Evolutionary conservation across 2,113 vertebrate species (phyloP), one percentile per base, ranked within the genome.

Genomic region (Pterocles burchelli): DNA sequence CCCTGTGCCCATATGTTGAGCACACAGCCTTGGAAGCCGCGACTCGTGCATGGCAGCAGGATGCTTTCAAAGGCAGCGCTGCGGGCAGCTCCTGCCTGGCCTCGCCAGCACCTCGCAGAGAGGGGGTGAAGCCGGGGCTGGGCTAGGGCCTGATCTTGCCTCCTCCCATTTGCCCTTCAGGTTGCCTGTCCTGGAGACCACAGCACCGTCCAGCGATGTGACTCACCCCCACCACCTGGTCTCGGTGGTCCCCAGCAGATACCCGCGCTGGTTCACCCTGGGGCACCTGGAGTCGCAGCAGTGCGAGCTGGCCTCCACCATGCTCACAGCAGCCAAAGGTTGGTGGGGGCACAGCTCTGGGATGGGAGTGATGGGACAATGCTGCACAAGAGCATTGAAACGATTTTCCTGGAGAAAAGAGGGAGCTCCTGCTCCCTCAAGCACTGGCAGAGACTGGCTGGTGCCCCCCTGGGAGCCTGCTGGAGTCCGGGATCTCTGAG

Each of bases 281-380:
- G 99, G 99, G 26, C 99, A 99, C 96, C 98, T 99, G 98, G 99
- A 99, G 98, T 99, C 99, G 0, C 99, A 99, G 98, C 99, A 99
- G 98, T 99, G 99, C 4, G 99, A 99, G 96, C 98, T 99, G 95
- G 99, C 99, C 80, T 99, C 99, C 63, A 99, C 99, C 96, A 99
- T 99, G 99, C 98, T 99, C 83, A 99, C 99, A 0, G 99, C 99
- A 70, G 99, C 99, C 95, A 99, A 99, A 98, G 99, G 99, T 99
- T 83, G 89, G 98, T 96, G 79, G 18, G 45, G 24, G n/a, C 14
- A 7, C 12, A 36, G 24, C 54, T 81, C 49, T 62, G 52, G n/a
- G 26, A 10, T 7, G 1, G 20, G 51, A 34, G 19, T 29, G 31
- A 4, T 62, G 76, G 80, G 46, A 29, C 0, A 0, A 2, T 21